Conservation (phyloP, 2,797 vertebrate species). For the Cottoperca gobio region DNA sequence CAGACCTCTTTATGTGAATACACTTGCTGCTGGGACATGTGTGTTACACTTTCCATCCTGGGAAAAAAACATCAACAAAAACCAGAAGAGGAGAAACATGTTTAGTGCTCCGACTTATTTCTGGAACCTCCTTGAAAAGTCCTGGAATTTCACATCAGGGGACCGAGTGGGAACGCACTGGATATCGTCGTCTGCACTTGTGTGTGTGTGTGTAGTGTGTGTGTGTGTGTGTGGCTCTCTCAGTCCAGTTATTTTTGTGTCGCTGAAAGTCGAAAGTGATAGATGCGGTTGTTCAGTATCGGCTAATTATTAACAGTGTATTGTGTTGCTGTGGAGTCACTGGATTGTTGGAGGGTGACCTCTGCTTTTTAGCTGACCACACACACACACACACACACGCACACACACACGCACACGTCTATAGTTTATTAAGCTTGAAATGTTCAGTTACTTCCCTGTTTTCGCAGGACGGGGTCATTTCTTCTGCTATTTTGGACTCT, state of each 20-base stretch:
- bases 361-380: conserved; percentile 45
- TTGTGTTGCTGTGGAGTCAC: conserved; percentile 53
- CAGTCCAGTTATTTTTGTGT: conserved; percentile 12
- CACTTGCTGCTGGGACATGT: no score
- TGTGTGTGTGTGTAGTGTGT: neutral
- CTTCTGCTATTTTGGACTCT: conserved; percentile 18
- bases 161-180: conserved; percentile 21
- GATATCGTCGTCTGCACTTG: neutral
- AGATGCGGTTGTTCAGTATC: conserved; percentile 7
- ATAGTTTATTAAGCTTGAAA: conserved; percentile 35
- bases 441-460: conserved; percentile 5
- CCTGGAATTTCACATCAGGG: conserved; percentile 17
- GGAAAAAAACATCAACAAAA: neutral
- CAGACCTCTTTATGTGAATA: no score
- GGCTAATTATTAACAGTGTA: conserved; percentile 66
- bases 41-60: neutral
- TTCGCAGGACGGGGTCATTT: neutral
- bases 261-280: conserved; percentile 2
- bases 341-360: conserved; percentile 38
- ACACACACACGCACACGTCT: conserved; percentile 14
- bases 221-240: neutral
- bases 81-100: neutral
- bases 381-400: conserved; percentile 30
- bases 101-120: conserved; percentile 7
- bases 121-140: conserved; percentile 39